These are phyloP conservation scores for Caenorhabditis macrosperma DNA, from an alignment of 2,888 invertebrate species.

Conservation along the genomic window DNA sequence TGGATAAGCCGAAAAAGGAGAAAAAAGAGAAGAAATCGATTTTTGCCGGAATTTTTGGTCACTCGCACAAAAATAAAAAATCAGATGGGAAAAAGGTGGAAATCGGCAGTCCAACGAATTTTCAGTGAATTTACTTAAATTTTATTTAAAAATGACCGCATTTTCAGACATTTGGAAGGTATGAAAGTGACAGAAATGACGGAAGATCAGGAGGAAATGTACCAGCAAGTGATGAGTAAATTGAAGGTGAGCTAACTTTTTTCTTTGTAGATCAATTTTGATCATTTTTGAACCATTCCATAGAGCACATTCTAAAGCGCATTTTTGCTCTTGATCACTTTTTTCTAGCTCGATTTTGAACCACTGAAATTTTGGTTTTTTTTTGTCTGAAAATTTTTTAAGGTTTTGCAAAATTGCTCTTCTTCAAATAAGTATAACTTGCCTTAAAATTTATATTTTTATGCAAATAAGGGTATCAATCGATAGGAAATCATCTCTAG, in stretches of 20 bases:
- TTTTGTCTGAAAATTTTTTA: no score
- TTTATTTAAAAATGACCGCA: background rate
- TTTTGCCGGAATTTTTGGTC: constrained; percentile 7
- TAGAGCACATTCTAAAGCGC: no score
- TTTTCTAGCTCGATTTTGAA: no score
- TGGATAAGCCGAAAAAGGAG: constrained; percentile 20
- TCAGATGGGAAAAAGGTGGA: no score
- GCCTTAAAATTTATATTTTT: no score
- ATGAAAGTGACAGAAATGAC: constrained; percentile 37
- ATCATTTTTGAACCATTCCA: no score
- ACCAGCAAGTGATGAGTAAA: constrained; percentile 34
- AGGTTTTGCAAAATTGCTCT: no score
- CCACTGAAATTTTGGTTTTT: no score
- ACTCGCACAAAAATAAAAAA: constrained; percentile 27
- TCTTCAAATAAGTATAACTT: no score
- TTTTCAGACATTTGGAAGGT: constrained; percentile 23
- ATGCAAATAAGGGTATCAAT: no score
- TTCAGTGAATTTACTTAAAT: background rate
- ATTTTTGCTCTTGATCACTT: background rate
- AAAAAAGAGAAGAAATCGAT: constrained; percentile 22
- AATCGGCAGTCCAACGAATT: constrained; percentile 43
- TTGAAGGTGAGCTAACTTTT: constrained; percentile 9
- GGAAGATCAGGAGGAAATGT: constrained; percentile 38
- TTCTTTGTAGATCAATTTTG: background rate
- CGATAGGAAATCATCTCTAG: no score